Evolutionary conservation across 2,888 invertebrate species (phyloP), one percentile per base, ranked within the genome.

Genomic region (Drosophila recens): DNA sequence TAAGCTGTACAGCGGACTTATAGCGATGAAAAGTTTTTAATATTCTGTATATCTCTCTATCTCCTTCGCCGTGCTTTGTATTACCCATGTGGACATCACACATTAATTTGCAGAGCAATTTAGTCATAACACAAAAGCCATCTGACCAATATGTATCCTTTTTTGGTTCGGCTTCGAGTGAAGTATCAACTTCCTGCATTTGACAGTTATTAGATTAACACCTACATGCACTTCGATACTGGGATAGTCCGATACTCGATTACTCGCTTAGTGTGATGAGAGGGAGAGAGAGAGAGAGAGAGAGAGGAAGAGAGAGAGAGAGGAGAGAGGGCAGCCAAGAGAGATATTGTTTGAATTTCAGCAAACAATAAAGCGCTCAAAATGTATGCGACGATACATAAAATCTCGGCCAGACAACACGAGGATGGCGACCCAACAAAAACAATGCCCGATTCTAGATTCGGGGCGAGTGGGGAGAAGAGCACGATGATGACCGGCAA

Each of bases 121-220:
- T 70, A 42, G 54, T 43, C 46, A 56, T 58, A 64, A 81, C 61
- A 62, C 52, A 79, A 71, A 57, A 23, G 56, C 54, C 53, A 61
- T 53, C 40, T 56, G 43, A 67, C 49, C 67, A 68, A 66, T 61
- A 64, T 66, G 65, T 64, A 65, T 52, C 65, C 62, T 43, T n/a
- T 42, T 17, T 13, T 34, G 40, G 40, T 8, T 46, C 34, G 48
- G 56, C 57, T 36, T 20, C 15, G 38, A 56, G 54, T 61, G 71
- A 71, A 80, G 70, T 72, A 80, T 67, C 71, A 72, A 67, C 75
- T 61, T 72, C 64, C 89, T 90, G 86, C 74, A 83, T 71, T 76
- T 89, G 86, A 90, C 90, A 86, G 89, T 90, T 86, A 86, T 86
- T 86, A 86, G 86, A 86, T 86, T 86, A 86, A 89, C 86, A 89